These are phyloP conservation scores for Ciconia boyciana DNA, from an alignment of 2,113 vertebrate species.

Conservation along the genomic window DNA sequence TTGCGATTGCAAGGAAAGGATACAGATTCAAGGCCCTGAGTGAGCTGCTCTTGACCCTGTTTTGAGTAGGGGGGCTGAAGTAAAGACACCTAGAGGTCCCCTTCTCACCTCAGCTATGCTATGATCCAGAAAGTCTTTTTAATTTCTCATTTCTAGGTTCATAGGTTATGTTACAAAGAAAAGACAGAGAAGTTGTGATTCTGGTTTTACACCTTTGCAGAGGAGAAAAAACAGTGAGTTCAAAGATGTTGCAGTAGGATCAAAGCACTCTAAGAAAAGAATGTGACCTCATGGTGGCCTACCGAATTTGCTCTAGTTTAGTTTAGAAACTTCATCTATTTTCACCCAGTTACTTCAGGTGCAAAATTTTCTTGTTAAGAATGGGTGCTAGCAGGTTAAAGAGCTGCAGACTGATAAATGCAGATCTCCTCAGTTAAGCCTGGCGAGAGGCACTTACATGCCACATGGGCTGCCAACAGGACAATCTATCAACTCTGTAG, in stretches of 20 bases:
- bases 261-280: not conserved
- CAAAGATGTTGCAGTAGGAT: not conserved
- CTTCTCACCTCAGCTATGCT: not conserved
- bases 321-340: not conserved
- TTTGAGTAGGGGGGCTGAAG: not conserved
- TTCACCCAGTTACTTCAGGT: not conserved
- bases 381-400: constrained; percentile 28
- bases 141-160: not conserved
- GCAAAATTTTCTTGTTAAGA: not conserved
- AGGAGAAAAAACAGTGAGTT: not conserved
- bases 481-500: not conserved
- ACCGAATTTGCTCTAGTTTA: not conserved
- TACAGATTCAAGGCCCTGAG: not conserved
- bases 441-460: not conserved
- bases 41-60: not conserved
- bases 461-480: not conserved
- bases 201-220: not conserved
- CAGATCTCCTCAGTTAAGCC: not conserved
- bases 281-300: not conserved
- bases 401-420: constrained; percentile 32
- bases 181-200: not conserved
- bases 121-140: not conserved
- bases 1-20: not conserved
- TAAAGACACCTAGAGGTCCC: not conserved
- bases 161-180: not conserved